Evolutionary conservation across 2,888 invertebrate species (phyloP).

Genomic region (Pantelozetes paolii): DNA sequence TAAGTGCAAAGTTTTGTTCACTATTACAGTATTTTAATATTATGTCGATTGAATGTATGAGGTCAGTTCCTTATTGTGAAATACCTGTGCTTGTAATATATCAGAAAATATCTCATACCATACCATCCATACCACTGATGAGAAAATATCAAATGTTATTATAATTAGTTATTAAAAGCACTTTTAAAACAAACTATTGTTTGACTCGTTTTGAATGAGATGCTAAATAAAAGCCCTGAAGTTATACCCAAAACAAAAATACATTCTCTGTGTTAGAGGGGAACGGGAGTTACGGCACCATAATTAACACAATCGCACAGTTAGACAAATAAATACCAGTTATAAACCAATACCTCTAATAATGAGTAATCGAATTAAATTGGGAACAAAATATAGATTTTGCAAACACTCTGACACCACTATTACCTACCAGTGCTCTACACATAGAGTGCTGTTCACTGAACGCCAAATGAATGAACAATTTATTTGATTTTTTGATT

Average conservation of each 20-base stretch:
- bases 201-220: not conserved
- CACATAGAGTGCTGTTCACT: no score
- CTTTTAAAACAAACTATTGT: not conserved
- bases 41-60: no score
- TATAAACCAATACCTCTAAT: not conserved
- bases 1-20: no score
- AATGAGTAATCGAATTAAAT: not conserved
- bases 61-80: no score
- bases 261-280: not conserved
- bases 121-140: not conserved
- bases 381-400: not conserved
- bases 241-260: not conserved
- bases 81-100: not conserved
- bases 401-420: not conserved
- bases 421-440: not conserved
- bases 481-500: not conserved
- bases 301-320: not conserved
- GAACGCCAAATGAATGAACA: not conserved
- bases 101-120: not conserved
- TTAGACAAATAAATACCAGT: not conserved
- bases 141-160: not conserved
- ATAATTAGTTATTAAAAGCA: not conserved
- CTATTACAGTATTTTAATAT: no score
- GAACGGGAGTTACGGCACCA: not conserved
- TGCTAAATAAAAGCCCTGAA: not conserved